These are phyloP conservation scores for Cervus canadensis DNA, from an alignment of 2,113 vertebrate species.

Conservation along the genomic window DNA sequence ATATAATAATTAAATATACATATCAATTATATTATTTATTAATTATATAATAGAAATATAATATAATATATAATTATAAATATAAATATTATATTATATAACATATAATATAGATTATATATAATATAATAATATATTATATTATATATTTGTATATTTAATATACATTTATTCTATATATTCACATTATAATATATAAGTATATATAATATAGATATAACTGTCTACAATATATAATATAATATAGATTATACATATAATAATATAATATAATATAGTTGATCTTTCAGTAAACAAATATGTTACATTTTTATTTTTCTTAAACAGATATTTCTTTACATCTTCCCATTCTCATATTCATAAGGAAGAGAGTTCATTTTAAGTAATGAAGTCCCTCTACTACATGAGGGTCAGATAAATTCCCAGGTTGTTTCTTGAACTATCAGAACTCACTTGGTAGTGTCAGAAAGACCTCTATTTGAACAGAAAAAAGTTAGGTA, in stretches of 20 bases:
- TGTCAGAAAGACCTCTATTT: not conserved
- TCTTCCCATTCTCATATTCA: slow-evolving; percentile 15
- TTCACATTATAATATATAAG: no score
- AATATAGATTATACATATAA: not conserved
- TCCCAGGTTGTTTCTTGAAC: not conserved
- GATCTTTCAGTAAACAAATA: not conserved
- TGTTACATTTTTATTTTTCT: not conserved
- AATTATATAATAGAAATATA: no score
- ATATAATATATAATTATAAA: no score
- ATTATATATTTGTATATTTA: no score
- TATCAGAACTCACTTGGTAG: not conserved
- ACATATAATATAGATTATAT: no score
- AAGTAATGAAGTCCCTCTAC: not conserved
- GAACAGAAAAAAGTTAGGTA: not conserved
- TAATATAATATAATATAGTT: slow-evolving; percentile 15
- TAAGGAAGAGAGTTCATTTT: not conserved
- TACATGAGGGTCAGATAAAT: not conserved
- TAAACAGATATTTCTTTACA: not conserved
- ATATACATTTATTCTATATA: no score
- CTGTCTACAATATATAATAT: not conserved
- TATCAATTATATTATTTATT: no score
- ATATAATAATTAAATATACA: no score
- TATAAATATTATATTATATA: no score
- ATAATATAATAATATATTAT: no score
- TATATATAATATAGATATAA: no score